Percentiles rank a stretch among this genome's conserved stretches.
These are phyloP conservation scores for Gallirallus australis DNA, from an alignment of 2,797 vertebrate genomes.

Conservation along the genomic window DNA sequence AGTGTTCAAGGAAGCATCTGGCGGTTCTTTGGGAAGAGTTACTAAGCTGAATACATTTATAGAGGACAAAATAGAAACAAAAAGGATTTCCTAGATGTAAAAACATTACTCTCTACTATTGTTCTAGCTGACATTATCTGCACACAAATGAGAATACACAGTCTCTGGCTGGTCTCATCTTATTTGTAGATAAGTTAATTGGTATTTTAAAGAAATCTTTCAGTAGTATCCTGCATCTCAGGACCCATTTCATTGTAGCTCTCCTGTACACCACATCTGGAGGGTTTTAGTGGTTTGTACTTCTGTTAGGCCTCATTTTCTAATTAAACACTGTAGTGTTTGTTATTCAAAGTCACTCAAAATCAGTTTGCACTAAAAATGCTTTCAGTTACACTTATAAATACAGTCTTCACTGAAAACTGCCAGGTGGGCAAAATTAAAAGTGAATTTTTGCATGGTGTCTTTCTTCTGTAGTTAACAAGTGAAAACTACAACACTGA, in stretches of 20 bases:
- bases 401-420: neutral
- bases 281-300: neutral
- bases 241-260: neutral
- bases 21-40: neutral
- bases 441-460: neutral
- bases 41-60: neutral
- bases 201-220: slow-evolving; percentile 7
- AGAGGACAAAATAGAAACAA: neutral
- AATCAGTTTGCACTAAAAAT: neutral
- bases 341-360: neutral
- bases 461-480: neutral
- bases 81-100: neutral
- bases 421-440: neutral
- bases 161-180: neutral
- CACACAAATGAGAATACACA: neutral
- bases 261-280: neutral
- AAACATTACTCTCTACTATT: neutral
- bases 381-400: neutral
- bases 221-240: neutral
- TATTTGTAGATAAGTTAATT: neutral
- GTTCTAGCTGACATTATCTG: neutral
- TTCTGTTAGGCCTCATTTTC: neutral
- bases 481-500: neutral
- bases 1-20: neutral
- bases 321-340: neutral